Conservation (phyloP, 2,888 invertebrate genomes). For the Actias luna region DNA sequence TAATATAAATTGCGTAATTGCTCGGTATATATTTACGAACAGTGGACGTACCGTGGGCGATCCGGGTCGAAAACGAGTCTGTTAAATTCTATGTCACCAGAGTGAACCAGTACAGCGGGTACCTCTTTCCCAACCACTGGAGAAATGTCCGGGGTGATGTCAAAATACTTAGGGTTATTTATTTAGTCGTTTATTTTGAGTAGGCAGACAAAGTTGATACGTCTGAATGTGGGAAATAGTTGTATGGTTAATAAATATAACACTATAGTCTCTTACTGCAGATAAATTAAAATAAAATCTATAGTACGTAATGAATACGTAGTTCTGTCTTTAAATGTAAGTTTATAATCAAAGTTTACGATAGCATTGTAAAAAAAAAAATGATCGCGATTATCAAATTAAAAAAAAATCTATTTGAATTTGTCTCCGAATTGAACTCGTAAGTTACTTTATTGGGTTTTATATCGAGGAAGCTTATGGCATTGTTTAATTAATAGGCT, state of each 20-base stretch:
- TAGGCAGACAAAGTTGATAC: slow-evolving; percentile 8
- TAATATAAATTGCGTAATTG: slow-evolving; percentile 61
- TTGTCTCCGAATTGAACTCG: no score
- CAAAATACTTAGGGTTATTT: slow-evolving; percentile 17
- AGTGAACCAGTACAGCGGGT: slow-evolving; percentile 32
- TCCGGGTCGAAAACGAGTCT: slow-evolving; percentile 53
- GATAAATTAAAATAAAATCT: neutral
- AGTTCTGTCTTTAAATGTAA: no score
- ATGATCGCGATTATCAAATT: no score
- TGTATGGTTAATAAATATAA: neutral
- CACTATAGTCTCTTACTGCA: neutral
- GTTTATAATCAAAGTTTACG: no score
- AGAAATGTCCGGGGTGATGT: slow-evolving; percentile 17
- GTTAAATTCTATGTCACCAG: slow-evolving; percentile 57
- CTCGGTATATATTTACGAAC: slow-evolving; percentile 68
- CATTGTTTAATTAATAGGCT: no score
- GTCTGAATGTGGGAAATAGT: neutral
- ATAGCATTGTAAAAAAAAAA: no score
- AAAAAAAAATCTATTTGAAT: no score
- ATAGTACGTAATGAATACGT: no score
- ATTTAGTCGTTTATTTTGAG: slow-evolving; percentile 13
- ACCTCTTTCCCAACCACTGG: slow-evolving; percentile 40
- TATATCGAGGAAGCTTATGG: no score
- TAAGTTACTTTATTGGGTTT: no score
- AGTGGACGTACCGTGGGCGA: slow-evolving; percentile 71